Percentiles rank a stretch among this genome's conserved stretches.
Evolutionary conservation across 2,797 vertebrate species (phyloP).

Genomic region (Scarus forsteni): DNA sequence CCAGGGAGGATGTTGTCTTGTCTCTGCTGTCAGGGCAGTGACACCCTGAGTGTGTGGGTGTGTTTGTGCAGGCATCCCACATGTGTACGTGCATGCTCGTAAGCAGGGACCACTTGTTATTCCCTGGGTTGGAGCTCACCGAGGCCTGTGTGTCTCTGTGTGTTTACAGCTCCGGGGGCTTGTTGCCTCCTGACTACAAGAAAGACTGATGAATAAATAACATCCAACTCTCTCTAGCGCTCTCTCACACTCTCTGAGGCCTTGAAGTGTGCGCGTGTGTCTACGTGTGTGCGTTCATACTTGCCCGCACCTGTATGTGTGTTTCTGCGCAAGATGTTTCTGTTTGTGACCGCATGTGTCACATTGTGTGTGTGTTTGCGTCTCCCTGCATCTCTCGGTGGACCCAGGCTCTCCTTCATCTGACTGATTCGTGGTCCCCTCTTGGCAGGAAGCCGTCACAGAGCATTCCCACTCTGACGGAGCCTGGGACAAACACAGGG

Average conservation of each 20-base stretch:
- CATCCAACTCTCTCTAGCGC: conserved; percentile 77
- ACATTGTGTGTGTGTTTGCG: conserved; percentile 53
- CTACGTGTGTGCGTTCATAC: conserved; percentile 20
- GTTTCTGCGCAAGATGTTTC: conserved; percentile 12
- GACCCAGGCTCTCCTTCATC: conserved; percentile 75
- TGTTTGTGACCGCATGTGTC: conserved; percentile 68
- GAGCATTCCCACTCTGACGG: conserved; percentile 75
- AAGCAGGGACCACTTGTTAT: conserved; percentile 82
- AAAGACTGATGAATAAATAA: conserved; percentile 88
- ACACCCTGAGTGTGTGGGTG: conserved; percentile 59
- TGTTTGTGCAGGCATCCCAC: conserved; percentile 61
- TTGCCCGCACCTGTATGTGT: conserved; percentile 19
- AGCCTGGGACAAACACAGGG: conserved; percentile 82
- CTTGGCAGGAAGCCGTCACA: conserved; percentile 81
- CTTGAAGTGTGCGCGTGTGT: conserved; percentile 68
- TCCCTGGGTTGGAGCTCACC: conserved; percentile 77
- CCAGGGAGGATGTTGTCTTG: conserved; percentile 68
- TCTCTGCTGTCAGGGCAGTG: conserved; percentile 67
- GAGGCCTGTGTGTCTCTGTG: conserved; percentile 73
- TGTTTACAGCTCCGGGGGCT: conserved; percentile 87
- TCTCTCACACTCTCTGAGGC: conserved; percentile 64
- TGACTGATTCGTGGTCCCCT: conserved; percentile 73
- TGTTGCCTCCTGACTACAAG: conserved; percentile 85
- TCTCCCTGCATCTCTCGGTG: conserved; percentile 74
- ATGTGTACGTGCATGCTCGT: conserved; percentile 50